phyloP scores from a whole-genome alignment of 2,797 vertebrate species.

The Sebastiscus albofasciatus region DNA sequence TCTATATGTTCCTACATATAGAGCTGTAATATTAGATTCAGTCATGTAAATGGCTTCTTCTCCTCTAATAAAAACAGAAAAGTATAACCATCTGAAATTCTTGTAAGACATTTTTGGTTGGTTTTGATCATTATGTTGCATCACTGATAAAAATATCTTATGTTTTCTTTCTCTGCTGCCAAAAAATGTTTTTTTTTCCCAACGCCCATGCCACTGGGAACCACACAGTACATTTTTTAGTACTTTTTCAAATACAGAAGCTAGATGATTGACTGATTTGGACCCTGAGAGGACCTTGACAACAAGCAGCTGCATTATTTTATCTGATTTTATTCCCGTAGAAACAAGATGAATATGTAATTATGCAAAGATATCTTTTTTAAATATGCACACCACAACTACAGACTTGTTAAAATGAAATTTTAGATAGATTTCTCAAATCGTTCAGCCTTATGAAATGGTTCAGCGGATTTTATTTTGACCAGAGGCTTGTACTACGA shows the following conservation, averaged over 20 bases:
- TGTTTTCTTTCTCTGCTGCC: no score
- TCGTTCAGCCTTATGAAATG: neutral
- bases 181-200: no score
- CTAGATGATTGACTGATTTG: no score
- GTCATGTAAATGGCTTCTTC: no score
- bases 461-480: neutral
- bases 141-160: neutral
- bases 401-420: neutral
- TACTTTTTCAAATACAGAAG: no score
- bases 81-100: neutral
- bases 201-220: neutral
- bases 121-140: neutral
- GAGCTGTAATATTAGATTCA: neutral
- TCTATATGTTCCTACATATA: neutral
- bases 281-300: neutral
- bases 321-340: neutral
- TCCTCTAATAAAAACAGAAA: no score
- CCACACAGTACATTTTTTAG: neutral
- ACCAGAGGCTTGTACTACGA: neutral
- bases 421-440: neutral
- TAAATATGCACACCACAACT: neutral
- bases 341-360: neutral
- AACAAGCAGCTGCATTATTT: neutral
- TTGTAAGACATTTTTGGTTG: no score
- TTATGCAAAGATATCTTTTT: neutral